Base-by-base conservation (phyloP, 2,113 vertebrate genomes). In the Solea senegalensis region DNA sequence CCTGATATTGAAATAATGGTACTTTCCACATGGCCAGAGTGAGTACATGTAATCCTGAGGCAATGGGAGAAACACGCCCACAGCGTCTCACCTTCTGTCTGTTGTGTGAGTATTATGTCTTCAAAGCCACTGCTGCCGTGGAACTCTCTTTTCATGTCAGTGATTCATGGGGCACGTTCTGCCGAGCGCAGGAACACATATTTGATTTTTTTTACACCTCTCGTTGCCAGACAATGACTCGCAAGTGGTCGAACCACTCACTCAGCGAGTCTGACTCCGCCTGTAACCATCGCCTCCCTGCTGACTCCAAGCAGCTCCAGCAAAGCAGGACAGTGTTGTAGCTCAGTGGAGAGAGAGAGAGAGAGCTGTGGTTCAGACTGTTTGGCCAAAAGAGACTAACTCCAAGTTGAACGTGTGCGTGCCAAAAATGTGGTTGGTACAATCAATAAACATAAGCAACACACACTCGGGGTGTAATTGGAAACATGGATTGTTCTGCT, bases 391-490 rank as follows among this genome's bases (percentile, higher is more conserved):
- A n/a, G 51, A 51, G 52, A 52, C 65, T 84, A 39, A 78, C 39
- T 78, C 14, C 64, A 48, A 56, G 60, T 72, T 58, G 9, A 65
- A 34, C 65, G 14, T 11, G 49, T 44, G 51, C 0, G 21, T 39
- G 58, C 55, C 54, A 54, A 74, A 60, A 59, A 28, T 3, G 60
- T 69, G 53, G 6, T 41, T 7, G 34, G 41, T 14, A 34, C 39
- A 66, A 66, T 65, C 34, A 62, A 65, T 65, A 78, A 84, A 69
- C 61, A 34, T 34, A 68, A 70, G 74, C 13, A 6, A 59, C 2
- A 48, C 28, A 8, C 48, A 62, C 54, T 54, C 40, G 53, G 34
- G 14, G 4, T 14, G 4, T 65, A 70, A 80, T 80, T 54, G 41
- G 27, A 85, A 80, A 69, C 69, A 79, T 66, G 45, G 45, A 1